phyloP scores from a whole-genome alignment of 2,888 invertebrate species.

The Agrotis clavis region DNA sequence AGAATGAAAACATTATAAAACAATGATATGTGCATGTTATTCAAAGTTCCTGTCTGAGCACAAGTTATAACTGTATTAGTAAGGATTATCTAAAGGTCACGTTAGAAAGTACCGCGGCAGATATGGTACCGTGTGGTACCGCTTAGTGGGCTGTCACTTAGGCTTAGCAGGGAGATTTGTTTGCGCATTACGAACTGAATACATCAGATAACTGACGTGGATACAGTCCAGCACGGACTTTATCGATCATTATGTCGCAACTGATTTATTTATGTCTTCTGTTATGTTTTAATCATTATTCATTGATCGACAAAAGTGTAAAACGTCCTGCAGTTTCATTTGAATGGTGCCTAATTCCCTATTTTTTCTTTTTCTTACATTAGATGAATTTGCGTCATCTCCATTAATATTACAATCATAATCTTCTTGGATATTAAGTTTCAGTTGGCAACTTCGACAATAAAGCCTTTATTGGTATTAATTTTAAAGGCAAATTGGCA shows the following conservation, averaged over 20 bases:
- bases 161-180: conserved; percentile 53
- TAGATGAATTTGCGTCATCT: neutral
- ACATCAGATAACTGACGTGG: conserved; percentile 41
- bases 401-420: conserved; percentile 4
- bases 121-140: conserved; percentile 6
- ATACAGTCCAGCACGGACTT: conserved; percentile 17
- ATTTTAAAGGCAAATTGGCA: conserved; percentile 9
- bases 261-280: conserved; percentile 41
- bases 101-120: conserved; percentile 27
- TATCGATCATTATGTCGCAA: conserved; percentile 45
- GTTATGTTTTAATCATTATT: conserved; percentile 8
- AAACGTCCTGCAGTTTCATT: neutral
- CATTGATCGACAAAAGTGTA: neutral
- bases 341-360: neutral
- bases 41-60: neutral
- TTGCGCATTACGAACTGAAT: conserved; percentile 29
- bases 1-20: conserved; percentile 13
- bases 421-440: conserved; percentile 17
- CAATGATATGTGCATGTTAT: neutral
- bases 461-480: neutral
- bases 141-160: conserved; percentile 55
- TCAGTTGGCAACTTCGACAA: neutral
- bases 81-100: conserved; percentile 54
- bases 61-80: conserved; percentile 45
- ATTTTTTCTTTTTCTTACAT: neutral